These are phyloP conservation scores for Miichthys miiuy DNA, from an alignment of 2,797 vertebrate species.

Conservation along the genomic window DNA sequence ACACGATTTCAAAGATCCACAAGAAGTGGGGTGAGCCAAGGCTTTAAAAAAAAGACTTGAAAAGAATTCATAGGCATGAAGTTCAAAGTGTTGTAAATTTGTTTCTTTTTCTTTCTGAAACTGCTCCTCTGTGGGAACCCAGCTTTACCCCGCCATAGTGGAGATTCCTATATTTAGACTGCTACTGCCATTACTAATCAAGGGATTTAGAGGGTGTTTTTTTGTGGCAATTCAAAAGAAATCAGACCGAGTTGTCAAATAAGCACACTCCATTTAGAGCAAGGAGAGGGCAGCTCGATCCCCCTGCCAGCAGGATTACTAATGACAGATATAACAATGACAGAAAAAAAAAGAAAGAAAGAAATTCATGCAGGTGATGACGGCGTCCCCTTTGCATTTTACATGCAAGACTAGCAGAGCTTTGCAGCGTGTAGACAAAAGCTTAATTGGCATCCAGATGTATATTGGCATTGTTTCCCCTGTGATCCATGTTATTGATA, in stretches of 20 bases:
- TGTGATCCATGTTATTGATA: constrained; percentile 66
- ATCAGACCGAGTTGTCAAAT: background rate
- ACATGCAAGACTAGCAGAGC: constrained; percentile 15
- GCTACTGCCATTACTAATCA: constrained; percentile 37
- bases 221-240: constrained; percentile 46
- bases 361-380: constrained; percentile 22
- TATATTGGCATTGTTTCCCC: constrained; percentile 53
- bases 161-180: constrained; percentile 49
- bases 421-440: background rate
- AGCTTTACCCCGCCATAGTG: constrained; percentile 25
- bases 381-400: constrained; percentile 15
- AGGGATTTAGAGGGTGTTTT: background rate
- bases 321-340: constrained; percentile 11
- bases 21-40: constrained; percentile 2
- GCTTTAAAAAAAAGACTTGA: constrained; percentile 58
- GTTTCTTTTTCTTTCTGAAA: constrained; percentile 3
- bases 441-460: constrained; percentile 60
- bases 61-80: constrained; percentile 53
- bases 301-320: background rate
- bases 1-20: constrained; percentile 52
- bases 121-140: constrained; percentile 36
- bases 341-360: background rate
- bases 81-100: constrained; percentile 63
- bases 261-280: constrained; percentile 16
- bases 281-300: background rate